These are phyloP conservation scores for Drosophila mercatorum DNA, from an alignment of 2,888 invertebrate genomes.

Conservation along the genomic window DNA sequence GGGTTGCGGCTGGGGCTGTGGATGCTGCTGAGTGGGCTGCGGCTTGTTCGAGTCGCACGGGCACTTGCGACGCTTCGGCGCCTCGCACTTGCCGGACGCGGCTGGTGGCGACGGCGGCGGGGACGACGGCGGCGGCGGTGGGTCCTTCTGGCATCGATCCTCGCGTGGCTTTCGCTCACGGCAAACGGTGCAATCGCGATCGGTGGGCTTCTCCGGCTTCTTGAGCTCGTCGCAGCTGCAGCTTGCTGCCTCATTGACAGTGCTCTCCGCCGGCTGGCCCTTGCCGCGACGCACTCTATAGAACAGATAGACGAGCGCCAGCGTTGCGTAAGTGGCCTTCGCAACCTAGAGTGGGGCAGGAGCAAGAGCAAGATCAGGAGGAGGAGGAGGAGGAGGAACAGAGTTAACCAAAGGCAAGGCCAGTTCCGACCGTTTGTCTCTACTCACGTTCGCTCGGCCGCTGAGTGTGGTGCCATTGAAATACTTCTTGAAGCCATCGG, in stretches of 20 bases:
- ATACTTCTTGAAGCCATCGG: slow-evolving; percentile 58
- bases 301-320: slow-evolving; percentile 69
- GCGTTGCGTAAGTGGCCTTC: slow-evolving; percentile 72
- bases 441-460: slow-evolving; percentile 59
- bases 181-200: slow-evolving; percentile 54
- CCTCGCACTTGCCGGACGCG: not conserved
- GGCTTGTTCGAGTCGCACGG: slow-evolving; percentile 49
- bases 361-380: not conserved
- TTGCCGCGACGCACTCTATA: slow-evolving; percentile 55
- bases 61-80: slow-evolving; percentile 39
- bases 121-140: slow-evolving; percentile 40
- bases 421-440: too few species aligned
- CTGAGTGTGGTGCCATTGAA: slow-evolving; percentile 50
- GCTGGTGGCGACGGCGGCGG: slow-evolving; percentile 37
- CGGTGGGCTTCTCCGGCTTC: slow-evolving; percentile 8
- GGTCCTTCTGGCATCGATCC: slow-evolving; percentile 32
- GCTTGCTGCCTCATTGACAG: slow-evolving; percentile 6
- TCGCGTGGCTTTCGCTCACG: slow-evolving; percentile 41
- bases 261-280: slow-evolving; percentile 7
- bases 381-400: not conserved
- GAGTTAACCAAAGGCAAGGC: too few species aligned
- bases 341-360: slow-evolving; percentile 55
- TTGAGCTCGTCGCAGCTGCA: slow-evolving; percentile 44
- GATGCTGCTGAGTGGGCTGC: not conserved
- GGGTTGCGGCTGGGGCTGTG: not conserved